These are phyloP conservation scores for Atta texana DNA, from an alignment of 1,140 invertebrate genomes.

Conservation along the genomic window DNA sequence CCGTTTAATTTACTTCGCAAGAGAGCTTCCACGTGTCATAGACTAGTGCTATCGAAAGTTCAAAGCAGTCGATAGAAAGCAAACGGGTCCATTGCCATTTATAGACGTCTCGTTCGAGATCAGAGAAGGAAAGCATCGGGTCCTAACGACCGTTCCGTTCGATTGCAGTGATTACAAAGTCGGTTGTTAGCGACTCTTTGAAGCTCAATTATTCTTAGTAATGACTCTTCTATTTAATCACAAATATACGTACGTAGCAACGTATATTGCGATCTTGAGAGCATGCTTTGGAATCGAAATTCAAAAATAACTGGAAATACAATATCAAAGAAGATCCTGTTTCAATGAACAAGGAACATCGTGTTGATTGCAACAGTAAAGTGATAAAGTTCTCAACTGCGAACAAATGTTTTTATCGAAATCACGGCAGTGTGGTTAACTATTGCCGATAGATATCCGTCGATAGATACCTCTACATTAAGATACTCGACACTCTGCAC, in stretches of 20 bases:
- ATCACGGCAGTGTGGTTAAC: background rate
- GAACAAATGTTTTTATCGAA: background rate
- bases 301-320: background rate
- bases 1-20: slow-evolving; percentile 72
- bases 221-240: slow-evolving; percentile 51
- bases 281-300: slow-evolving; percentile 14
- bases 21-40: slow-evolving; percentile 68
- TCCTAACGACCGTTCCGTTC: slow-evolving; percentile 51
- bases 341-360: background rate
- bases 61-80: slow-evolving; percentile 71
- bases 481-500: slow-evolving; percentile 26
- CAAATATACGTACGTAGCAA: slow-evolving; percentile 28
- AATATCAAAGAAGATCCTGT: background rate
- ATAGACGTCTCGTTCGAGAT: slow-evolving; percentile 65
- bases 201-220: slow-evolving; percentile 57
- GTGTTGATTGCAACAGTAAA: background rate
- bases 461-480: slow-evolving; percentile 25
- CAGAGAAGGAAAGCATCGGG: slow-evolving; percentile 49
- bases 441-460: background rate
- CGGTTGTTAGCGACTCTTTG: slow-evolving; percentile 68
- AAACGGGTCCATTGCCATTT: slow-evolving; percentile 68
- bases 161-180: slow-evolving; percentile 69
- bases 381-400: background rate
- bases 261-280: slow-evolving; percentile 6
- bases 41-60: slow-evolving; percentile 60